These are phyloP conservation scores for Zaprionus africanus DNA, from an alignment of 1,140 invertebrate species.

Conservation along the genomic window DNA sequence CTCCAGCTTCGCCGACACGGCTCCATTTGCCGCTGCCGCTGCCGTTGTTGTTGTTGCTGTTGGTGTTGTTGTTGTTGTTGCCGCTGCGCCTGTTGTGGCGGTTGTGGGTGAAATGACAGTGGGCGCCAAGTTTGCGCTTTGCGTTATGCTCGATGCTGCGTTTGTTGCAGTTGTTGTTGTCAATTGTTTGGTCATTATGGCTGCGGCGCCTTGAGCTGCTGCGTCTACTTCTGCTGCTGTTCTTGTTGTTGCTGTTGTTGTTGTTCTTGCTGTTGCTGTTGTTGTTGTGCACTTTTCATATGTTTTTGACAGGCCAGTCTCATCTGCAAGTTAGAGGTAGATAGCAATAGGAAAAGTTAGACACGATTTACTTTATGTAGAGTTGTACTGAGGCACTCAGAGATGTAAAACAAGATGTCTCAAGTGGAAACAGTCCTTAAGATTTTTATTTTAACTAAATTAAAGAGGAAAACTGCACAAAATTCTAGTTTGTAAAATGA, in stretches of 20 bases:
- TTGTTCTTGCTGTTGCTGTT: slow-evolving; percentile 30
- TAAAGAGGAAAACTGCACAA: no score
- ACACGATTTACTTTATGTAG: neutral
- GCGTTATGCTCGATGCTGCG: slow-evolving; percentile 68
- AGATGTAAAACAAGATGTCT: no score
- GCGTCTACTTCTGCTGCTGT: neutral
- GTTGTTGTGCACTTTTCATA: slow-evolving; percentile 54
- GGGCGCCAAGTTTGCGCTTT: slow-evolving; percentile 67
- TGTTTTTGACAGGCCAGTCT: slow-evolving; percentile 59
- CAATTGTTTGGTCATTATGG: slow-evolving; percentile 78
- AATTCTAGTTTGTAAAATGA: no score
- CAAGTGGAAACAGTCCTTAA: no score
- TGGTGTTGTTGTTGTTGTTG: slow-evolving; percentile 33
- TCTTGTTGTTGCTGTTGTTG: slow-evolving; percentile 36
- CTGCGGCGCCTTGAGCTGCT: slow-evolving; percentile 20
- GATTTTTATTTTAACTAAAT: no score
- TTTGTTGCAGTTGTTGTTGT: slow-evolving; percentile 69
- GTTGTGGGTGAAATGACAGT: slow-evolving; percentile 69
- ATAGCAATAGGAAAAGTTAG: slow-evolving; percentile 21
- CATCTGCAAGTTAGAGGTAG: slow-evolving; percentile 47
- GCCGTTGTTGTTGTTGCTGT: neutral
- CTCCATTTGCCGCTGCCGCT: neutral
- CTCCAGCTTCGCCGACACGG: no score
- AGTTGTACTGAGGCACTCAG: no score
- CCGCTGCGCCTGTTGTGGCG: slow-evolving; percentile 29